These are phyloP conservation scores for Folsomia candida DNA, from an alignment of 2,888 invertebrate species.

Conservation along the genomic window DNA sequence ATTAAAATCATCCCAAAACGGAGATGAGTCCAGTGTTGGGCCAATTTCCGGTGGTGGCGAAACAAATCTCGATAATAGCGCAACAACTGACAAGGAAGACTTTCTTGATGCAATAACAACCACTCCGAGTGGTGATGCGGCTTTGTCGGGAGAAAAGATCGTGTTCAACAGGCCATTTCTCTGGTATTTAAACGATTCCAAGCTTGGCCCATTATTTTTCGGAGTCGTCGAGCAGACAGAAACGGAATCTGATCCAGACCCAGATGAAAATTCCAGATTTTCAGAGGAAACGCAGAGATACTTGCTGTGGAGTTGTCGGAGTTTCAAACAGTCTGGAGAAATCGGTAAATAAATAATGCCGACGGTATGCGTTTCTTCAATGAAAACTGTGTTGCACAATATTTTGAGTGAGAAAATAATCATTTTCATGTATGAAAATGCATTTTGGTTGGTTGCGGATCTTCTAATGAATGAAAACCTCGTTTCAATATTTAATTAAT, in stretches of 20 bases:
- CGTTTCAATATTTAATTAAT: no score
- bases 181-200: slow-evolving; percentile 35
- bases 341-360: no score
- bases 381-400: no score
- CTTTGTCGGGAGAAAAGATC: no score
- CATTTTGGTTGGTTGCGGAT: no score
- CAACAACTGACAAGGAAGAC: no score
- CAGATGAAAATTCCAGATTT: background rate
- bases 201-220: slow-evolving; percentile 37
- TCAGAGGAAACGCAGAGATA: slow-evolving; percentile 23
- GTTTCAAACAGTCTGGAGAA: slow-evolving; percentile 20
- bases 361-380: no score
- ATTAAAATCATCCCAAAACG: background rate
- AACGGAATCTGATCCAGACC: background rate
- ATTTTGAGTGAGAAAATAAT: no score
- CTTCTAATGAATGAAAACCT: no score
- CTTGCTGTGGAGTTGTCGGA: slow-evolving; percentile 36
- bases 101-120: no score
- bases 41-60: background rate
- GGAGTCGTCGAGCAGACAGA: slow-evolving; percentile 28
- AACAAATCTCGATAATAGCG: background rate
- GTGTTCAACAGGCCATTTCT: slow-evolving; percentile 34
- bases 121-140: background rate
- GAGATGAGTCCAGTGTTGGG: background rate
- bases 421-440: no score